phyloP scores from a whole-genome alignment of 2,113 vertebrate species.

The Spermophilus dauricus region DNA sequence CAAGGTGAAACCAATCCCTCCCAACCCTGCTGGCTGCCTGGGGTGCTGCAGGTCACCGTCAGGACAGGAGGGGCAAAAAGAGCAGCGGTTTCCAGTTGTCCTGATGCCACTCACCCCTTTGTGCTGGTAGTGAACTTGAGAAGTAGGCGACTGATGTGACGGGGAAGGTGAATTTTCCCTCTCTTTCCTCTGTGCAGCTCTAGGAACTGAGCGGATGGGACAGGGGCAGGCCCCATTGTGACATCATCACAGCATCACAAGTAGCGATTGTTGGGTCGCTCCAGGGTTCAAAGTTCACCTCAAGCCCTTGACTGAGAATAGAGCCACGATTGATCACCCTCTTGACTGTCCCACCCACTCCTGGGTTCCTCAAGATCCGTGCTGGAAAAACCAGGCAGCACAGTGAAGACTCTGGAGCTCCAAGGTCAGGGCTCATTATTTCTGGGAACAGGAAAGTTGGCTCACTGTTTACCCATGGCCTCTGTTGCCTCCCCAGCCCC shows the following conservation, averaged over 20 bases:
- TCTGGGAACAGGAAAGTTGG: neutral
- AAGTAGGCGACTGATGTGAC: slow-evolving; percentile 57
- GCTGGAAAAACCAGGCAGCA: neutral
- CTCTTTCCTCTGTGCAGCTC: slow-evolving; percentile 43
- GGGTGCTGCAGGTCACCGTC: neutral
- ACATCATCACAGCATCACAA: slow-evolving; percentile 73
- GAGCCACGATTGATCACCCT: neutral
- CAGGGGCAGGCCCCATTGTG: slow-evolving; percentile 1
- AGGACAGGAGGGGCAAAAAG: neutral
- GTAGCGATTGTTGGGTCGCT: slow-evolving; percentile 55
- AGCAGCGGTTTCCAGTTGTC: neutral
- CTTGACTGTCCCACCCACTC: neutral
- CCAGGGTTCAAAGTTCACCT: neutral
- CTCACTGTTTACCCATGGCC: neutral
- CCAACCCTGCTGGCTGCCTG: neutral
- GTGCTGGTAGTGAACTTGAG: slow-evolving; percentile 56
- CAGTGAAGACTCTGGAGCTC: neutral
- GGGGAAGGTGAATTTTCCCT: slow-evolving; percentile 62
- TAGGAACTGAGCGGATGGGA: neutral
- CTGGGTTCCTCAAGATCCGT: neutral
- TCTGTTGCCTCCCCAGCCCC: neutral
- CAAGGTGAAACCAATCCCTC: neutral
- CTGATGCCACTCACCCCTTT: slow-evolving; percentile 69
- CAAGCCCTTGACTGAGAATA: neutral
- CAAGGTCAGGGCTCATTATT: neutral